Evolutionary conservation across 2,113 vertebrate genomes (phyloP), one percentile per base, ranked within the genome.

Genomic region (Microcebus griseorufus): DNA sequence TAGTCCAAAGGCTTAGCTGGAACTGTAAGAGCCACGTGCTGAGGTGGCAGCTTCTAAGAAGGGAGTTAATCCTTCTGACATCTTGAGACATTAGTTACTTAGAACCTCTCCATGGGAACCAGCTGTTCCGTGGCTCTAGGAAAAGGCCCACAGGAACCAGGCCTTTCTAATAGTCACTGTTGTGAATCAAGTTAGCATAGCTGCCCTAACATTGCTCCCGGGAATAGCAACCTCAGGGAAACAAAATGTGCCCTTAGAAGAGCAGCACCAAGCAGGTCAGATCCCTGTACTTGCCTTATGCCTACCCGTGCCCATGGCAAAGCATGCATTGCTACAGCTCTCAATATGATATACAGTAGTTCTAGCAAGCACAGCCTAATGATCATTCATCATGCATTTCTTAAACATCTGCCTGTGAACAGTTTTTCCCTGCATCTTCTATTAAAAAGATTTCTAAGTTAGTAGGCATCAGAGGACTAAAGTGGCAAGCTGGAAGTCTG

Each of bases 11-110:
- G 55, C 88, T 89, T 86, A 73, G 70, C 76, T 96, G 75, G 16
- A 90, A 88, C 62, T 37, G 0, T 53, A 62, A 81, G 81, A 93
- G 34, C 81, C 84, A 51, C 0, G 1, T 88, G 14, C 76, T 94
- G 34, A 96, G 75, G 53, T 73, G 17, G 65, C 67, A 95, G 81
- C 85, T 97, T 96, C 80, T 67, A 95, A 53, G 69, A 93, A 94
- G 48, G n/a, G 94, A 93, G 42, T 88, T 82, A 93, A 89, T 58
- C 96, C 72, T 90, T 84, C 84, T 83, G 62, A 78, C 45, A 88
- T 70, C 90, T 97, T 91, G 55, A 96, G 67, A 85, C 69, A 51
- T 70, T 78, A 48, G 67, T 95, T 96, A 70, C 88, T 80, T 92
- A 93, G 84, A 87, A 76, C 70, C 34, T 84, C 20, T 79, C 89